Evolutionary conservation across 2,888 invertebrate genomes (phyloP).

Genomic region (Helicoverpa assulta): DNA sequence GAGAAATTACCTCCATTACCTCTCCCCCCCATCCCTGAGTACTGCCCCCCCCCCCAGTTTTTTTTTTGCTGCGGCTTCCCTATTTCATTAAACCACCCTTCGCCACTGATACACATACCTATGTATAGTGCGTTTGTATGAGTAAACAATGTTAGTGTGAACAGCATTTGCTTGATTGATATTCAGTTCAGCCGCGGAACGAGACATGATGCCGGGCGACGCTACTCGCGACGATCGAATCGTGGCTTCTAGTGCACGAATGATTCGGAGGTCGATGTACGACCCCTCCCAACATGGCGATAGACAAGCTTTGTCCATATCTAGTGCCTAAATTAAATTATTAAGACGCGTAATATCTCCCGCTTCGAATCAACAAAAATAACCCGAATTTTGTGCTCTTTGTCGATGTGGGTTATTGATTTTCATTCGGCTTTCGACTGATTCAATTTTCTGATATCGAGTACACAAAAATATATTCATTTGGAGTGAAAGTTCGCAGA

Average conservation of each 20-base stretch:
- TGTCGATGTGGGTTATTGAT: constrained; percentile 6
- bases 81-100: too few species aligned
- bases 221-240: constrained; percentile 62
- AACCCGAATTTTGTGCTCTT: not conserved
- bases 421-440: constrained; percentile 6
- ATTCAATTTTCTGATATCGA: constrained; percentile 1
- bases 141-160: constrained; percentile 63
- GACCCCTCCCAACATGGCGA: constrained; percentile 66
- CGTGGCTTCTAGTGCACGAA: constrained; percentile 70
- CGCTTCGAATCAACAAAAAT: constrained; percentile 22
- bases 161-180: constrained; percentile 73
- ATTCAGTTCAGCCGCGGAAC: constrained; percentile 75
- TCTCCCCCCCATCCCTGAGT: too few species aligned
- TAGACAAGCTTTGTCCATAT: constrained; percentile 61
- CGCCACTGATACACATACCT: too few species aligned
- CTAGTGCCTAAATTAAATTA: constrained; percentile 55
- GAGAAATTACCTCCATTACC: too few species aligned
- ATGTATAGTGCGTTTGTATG: constrained; percentile 46
- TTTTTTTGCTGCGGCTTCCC: too few species aligned
- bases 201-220: constrained; percentile 72
- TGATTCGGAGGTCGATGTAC: constrained; percentile 77
- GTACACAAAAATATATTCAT: constrained; percentile 7
- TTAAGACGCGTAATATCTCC: constrained; percentile 43
- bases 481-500: constrained; percentile 12
- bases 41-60: too few species aligned